Conservation (phyloP, 1,140 invertebrate species). For the Diabrotica undecimpunctata region DNA sequence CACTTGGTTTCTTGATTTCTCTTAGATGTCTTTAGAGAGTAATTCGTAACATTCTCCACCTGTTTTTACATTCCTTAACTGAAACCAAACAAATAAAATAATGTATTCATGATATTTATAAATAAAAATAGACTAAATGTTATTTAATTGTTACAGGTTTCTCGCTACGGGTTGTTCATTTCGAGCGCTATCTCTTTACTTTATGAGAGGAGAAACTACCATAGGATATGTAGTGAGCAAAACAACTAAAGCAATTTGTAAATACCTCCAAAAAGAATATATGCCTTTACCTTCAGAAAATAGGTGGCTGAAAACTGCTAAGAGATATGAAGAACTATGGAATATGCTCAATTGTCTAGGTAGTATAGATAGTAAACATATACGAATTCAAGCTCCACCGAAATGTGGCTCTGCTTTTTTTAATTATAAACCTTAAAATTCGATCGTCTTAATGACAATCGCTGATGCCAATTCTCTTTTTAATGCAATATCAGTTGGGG, state of each 20-base stretch:
- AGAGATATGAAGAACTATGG: neutral
- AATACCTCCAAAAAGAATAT: neutral
- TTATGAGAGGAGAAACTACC: neutral
- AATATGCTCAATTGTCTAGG: no score
- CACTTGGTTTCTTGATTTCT: no score
- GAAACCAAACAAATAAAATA: no score
- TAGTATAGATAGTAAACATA: slow-evolving; percentile 50
- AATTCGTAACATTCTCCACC: no score
- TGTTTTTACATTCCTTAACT: no score
- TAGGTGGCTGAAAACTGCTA: neutral
- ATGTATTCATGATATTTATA: no score
- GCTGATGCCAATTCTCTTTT: slow-evolving; percentile 12
- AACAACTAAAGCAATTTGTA: slow-evolving; percentile 2
- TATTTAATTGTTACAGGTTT: slow-evolving; percentile 5
- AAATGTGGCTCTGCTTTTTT: slow-evolving; percentile 11
- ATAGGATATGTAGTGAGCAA: neutral
- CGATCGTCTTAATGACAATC: slow-evolving; percentile 4
- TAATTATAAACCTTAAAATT: slow-evolving; percentile 16
- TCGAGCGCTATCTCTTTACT: slow-evolving; percentile 4
- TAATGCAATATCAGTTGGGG: neutral
- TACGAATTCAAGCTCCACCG: neutral
- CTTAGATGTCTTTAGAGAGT: no score
- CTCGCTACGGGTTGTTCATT: slow-evolving; percentile 1
- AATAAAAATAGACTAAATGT: no score
- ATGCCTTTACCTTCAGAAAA: slow-evolving; percentile 3